Percentiles rank a stretch among this genome's conserved stretches.
Conservation (phyloP, 2,797 vertebrate species). For the Acridotheres tristis region DNA sequence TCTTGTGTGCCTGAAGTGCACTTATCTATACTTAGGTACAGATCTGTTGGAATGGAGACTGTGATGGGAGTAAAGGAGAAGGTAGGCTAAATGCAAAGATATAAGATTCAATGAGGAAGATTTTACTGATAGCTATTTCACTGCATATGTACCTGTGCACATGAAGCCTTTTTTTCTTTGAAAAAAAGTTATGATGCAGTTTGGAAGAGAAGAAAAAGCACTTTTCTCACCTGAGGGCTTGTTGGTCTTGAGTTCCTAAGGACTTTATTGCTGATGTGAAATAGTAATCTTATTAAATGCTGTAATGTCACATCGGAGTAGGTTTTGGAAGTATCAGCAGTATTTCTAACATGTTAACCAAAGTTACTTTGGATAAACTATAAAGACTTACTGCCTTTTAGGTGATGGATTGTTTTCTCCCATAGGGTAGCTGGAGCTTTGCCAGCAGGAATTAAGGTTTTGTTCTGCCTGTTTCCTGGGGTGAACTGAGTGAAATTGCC, state of each 20-base stretch:
- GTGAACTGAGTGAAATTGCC: neutral
- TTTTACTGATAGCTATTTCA: neutral
- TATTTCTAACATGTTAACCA: neutral
- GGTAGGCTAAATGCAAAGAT: neutral
- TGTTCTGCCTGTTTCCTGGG: neutral
- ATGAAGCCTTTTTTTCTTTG: neutral
- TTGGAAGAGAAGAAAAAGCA: neutral
- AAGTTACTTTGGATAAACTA: neutral
- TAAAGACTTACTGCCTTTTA: slow-evolving; percentile 16
- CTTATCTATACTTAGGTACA: neutral
- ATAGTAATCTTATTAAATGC: slow-evolving; percentile 28
- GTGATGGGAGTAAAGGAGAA: neutral
- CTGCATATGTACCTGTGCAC: neutral
- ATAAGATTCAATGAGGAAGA: neutral
- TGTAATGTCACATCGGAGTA: neutral
- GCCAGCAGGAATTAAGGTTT: slow-evolving; percentile 4
- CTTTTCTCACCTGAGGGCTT: neutral
- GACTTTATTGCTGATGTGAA: slow-evolving; percentile 22
- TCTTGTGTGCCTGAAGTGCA: neutral
- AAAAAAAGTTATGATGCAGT: neutral
- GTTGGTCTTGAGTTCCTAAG: neutral
- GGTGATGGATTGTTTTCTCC: slow-evolving; percentile 25
- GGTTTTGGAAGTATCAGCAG: slow-evolving; percentile 2
- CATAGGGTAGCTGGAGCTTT: neutral
- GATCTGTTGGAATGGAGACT: neutral